phyloP scores from a whole-genome alignment of 2,888 invertebrate genomes.

The Thera britannica region DNA sequence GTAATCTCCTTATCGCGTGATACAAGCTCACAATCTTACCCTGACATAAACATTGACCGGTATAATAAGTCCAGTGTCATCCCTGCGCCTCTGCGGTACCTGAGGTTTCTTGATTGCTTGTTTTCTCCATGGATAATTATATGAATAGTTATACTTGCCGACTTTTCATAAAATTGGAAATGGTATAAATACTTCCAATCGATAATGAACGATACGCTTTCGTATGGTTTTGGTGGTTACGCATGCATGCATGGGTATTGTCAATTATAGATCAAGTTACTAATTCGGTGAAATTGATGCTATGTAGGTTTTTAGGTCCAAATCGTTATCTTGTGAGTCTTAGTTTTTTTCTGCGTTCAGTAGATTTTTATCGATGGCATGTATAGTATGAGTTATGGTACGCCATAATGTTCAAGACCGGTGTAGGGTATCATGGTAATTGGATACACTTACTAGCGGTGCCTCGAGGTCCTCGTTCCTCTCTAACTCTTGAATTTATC shows the following conservation, averaged over 20 bases:
- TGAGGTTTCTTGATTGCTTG: slow-evolving; percentile 7
- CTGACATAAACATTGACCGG: slow-evolving; percentile 35
- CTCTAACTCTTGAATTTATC: slow-evolving; percentile 70
- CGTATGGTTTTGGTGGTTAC: slow-evolving; percentile 22
- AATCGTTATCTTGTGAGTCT: not conserved
- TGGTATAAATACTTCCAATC: slow-evolving; percentile 14
- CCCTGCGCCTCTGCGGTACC: slow-evolving; percentile 4
- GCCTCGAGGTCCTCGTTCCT: slow-evolving; percentile 74
- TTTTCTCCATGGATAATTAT: slow-evolving; percentile 12
- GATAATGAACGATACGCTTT: slow-evolving; percentile 17
- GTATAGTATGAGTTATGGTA: slow-evolving; percentile 53
- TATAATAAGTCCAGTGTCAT: slow-evolving; percentile 31
- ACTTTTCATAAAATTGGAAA: slow-evolving; percentile 15
- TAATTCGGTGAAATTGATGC: slow-evolving; percentile 11
- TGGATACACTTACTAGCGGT: slow-evolving; percentile 76
- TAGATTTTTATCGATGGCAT: slow-evolving; percentile 52
- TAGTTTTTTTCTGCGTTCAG: slow-evolving; percentile 23
- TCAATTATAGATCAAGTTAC: not conserved
- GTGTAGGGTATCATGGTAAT: slow-evolving; percentile 73
- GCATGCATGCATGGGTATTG: slow-evolving; percentile 13
- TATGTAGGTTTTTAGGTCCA: slow-evolving; percentile 4
- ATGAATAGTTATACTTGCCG: slow-evolving; percentile 15
- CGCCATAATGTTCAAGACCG: slow-evolving; percentile 58
- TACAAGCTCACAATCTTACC: slow-evolving; percentile 25
- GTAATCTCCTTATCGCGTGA: slow-evolving; percentile 40